These are phyloP conservation scores for Antheraea pernyi DNA, from an alignment of 1,140 invertebrate species.

Conservation along the genomic window DNA sequence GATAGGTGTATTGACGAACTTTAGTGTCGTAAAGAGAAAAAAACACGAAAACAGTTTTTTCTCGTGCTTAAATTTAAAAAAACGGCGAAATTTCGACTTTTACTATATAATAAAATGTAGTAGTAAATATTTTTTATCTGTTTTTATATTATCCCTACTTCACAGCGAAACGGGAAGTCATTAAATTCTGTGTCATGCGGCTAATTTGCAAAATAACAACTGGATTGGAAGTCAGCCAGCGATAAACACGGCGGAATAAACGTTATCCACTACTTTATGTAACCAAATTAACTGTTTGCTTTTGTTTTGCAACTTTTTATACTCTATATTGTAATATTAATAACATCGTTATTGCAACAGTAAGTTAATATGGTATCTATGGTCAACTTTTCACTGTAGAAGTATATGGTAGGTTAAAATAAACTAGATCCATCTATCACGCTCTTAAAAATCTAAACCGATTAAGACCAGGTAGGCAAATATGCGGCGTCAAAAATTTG, in stretches of 20 bases:
- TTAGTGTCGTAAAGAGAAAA: too few species aligned
- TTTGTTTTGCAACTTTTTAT: neutral
- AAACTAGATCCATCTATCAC: too few species aligned
- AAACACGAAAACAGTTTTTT: too few species aligned
- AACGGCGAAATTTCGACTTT: too few species aligned
- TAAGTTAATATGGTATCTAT: neutral
- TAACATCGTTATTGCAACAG: neutral
- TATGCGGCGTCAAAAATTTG: too few species aligned
- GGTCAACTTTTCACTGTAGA: too few species aligned
- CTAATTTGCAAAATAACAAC: conserved; percentile 13
- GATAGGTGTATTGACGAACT: too few species aligned
- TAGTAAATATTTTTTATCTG: neutral
- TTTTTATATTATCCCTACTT: neutral
- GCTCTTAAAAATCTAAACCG: too few species aligned
- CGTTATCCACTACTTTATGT: conserved; percentile 5
- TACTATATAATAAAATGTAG: too few species aligned
- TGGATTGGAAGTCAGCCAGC: conserved; percentile 13
- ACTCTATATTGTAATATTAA: neutral
- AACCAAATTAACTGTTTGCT: conserved; percentile 8
- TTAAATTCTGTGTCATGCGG: conserved; percentile 8
- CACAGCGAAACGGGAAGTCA: conserved; percentile 1
- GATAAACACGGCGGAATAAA: conserved; percentile 12
- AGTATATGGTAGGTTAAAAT: too few species aligned
- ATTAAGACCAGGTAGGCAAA: too few species aligned
- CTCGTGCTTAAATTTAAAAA: too few species aligned